phyloP scores from a whole-genome alignment of 2,113 vertebrate genomes.

The Passer domesticus region DNA sequence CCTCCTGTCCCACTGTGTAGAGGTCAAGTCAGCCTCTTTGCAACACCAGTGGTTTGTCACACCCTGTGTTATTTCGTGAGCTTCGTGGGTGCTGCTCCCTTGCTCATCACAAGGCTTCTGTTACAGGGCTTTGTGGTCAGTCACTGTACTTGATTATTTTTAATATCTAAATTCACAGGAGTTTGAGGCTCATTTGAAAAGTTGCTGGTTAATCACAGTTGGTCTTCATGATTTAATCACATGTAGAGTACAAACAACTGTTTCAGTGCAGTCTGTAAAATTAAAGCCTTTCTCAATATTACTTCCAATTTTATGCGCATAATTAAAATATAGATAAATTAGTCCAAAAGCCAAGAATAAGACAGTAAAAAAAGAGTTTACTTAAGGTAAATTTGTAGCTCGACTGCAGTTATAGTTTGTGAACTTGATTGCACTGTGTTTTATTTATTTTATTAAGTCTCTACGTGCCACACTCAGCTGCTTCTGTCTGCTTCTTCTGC shows the following conservation, averaged over 20 bases:
- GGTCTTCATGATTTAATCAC: neutral
- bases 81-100: accelerated
- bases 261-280: neutral
- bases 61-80: neutral
- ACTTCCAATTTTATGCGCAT: neutral
- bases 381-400: neutral
- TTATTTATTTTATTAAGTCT: neutral
- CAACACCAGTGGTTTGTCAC: neutral
- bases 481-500: neutral
- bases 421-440: neutral
- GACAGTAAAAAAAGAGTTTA: neutral
- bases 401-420: neutral
- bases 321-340: neutral
- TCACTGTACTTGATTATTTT: neutral
- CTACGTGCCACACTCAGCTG: neutral
- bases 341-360: neutral
- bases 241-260: neutral
- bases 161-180: neutral
- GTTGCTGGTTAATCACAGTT: neutral
- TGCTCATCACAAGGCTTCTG: neutral
- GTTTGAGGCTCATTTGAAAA: neutral
- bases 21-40: neutral
- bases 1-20: neutral
- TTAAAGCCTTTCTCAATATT: neutral
- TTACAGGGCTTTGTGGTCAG: neutral